Evolutionary conservation across 2,113 vertebrate species (phyloP).

Genomic region (Tor tambroides): DNA sequence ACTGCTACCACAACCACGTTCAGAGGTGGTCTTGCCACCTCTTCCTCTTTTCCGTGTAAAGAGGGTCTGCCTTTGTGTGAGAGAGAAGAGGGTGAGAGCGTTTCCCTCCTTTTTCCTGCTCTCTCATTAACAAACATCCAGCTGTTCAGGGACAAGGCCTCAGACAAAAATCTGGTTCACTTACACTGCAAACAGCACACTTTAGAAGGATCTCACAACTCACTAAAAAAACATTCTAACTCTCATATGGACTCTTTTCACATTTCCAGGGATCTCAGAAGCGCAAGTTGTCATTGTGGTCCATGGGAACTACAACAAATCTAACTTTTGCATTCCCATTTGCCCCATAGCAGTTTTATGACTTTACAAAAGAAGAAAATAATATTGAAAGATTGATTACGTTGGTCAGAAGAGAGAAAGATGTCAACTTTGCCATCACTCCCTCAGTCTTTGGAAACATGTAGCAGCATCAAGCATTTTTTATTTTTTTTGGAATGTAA

Average conservation of each 20-base stretch:
- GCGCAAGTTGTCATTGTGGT: no score
- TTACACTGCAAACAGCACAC: background rate
- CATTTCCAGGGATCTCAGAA: no score
- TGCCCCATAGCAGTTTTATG: no score
- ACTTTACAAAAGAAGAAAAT: no score
- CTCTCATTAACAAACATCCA: background rate
- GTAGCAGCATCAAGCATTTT: no score
- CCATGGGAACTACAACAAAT: no score
- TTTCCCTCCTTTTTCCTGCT: slow-evolving; percentile 6
- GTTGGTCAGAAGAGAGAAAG: no score
- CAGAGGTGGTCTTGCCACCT: slow-evolving; percentile 56
- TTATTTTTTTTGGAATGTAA: no score
- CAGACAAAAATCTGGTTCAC: background rate
- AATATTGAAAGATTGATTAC: no score
- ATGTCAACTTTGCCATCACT: no score
- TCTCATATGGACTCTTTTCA: background rate
- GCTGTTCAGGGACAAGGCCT: slow-evolving; percentile 2
- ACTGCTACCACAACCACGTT: slow-evolving; percentile 48
- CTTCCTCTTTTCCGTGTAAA: slow-evolving; percentile 49
- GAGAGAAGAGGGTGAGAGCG: background rate
- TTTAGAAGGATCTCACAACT: background rate
- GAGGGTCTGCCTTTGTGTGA: slow-evolving; percentile 34
- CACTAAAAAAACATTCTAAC: background rate
- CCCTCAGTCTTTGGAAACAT: no score
- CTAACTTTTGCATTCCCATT: no score